Percentiles rank a stretch among this genome's conserved stretches.
phyloP scores from a whole-genome alignment of 2,113 vertebrate genomes.

The Percopsis transmontana region DNA sequence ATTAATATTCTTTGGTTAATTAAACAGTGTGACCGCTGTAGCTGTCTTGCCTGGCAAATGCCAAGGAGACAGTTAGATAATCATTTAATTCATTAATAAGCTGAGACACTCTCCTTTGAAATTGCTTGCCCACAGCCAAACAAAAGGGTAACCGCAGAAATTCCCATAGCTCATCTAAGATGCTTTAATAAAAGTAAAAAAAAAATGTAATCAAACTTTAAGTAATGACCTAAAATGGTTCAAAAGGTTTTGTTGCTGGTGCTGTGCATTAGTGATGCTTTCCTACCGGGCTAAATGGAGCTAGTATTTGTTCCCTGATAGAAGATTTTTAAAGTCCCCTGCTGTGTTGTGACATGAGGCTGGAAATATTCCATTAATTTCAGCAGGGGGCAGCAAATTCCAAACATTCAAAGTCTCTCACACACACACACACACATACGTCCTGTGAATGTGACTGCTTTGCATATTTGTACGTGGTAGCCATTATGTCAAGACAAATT shows the following conservation, averaged over 20 bases:
- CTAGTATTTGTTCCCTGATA: constrained; percentile 6
- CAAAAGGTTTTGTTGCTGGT: constrained; percentile 3
- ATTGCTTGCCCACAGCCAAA: constrained; percentile 19
- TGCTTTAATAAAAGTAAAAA: no score
- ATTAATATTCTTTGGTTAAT: neutral
- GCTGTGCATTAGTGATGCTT: constrained; percentile 2
- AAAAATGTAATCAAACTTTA: neutral
- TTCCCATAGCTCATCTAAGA: neutral
- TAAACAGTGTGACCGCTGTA: neutral
- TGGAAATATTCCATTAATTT: constrained; percentile 36
- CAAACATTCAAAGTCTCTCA: constrained; percentile 25
- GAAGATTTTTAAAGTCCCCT: constrained; percentile 3
- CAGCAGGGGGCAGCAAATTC: constrained; percentile 73
- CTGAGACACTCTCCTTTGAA: neutral
- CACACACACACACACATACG: no score
- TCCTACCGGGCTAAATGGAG: constrained; percentile 2
- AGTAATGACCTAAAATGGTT: neutral
- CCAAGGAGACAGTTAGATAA: neutral
- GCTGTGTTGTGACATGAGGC: constrained; percentile 11
- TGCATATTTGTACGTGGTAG: no score
- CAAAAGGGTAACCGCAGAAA: constrained; percentile 9
- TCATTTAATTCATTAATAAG: neutral
- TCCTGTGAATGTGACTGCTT: no score
- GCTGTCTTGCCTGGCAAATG: neutral
- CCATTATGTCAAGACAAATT: no score